These are phyloP conservation scores for Acromyrmex echinatior DNA, from an alignment of 1,140 invertebrate species.

Conservation along the genomic window DNA sequence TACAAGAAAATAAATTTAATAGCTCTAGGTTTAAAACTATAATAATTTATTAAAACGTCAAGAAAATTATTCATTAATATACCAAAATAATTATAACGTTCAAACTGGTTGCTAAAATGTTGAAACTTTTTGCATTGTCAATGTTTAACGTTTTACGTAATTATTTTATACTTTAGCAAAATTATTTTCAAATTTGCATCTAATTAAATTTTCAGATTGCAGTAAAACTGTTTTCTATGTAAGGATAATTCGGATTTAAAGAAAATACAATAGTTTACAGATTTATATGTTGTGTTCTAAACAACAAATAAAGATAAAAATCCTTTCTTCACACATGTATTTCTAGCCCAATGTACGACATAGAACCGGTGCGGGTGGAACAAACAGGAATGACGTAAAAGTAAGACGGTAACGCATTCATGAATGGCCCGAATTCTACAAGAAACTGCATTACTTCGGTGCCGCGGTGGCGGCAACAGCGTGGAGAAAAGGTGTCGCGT, in stretches of 20 bases:
- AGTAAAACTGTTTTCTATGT: no score
- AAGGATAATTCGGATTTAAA: neutral
- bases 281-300: neutral
- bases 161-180: no score
- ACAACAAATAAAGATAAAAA: neutral
- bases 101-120: no score
- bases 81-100: no score
- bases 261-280: neutral
- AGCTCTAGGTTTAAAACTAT: no score
- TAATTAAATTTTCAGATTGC: no score
- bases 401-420: constrained; percentile 78
- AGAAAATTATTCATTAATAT: no score
- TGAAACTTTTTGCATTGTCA: no score
- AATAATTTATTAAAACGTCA: no score
- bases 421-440: constrained; percentile 76
- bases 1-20: no score
- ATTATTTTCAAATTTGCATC: no score
- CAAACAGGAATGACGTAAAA: constrained; percentile 69
- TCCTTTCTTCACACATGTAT: constrained; percentile 20
- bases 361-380: constrained; percentile 44
- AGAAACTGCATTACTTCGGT: constrained; percentile 72
- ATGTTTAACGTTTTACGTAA: no score
- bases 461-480: neutral
- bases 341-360: neutral
- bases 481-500: constrained; percentile 67